phyloP scores from a whole-genome alignment of 2,888 invertebrate species.

The Himalopsyche kuldschensis region DNA sequence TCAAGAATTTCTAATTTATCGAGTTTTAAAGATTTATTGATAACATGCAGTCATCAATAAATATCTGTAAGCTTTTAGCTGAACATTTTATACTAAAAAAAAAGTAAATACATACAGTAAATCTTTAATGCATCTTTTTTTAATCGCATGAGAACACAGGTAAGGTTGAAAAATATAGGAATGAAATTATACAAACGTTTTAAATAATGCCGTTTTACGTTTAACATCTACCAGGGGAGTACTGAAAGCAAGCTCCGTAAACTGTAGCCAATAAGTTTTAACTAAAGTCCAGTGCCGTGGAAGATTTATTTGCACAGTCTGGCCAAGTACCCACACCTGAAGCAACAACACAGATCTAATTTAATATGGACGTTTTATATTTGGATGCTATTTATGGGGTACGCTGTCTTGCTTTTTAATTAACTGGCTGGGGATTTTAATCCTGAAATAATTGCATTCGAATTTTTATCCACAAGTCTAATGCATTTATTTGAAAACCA shows the following conservation, averaged over 20 bases:
- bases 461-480: no score
- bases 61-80: no score
- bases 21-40: no score
- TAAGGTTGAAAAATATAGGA: background rate
- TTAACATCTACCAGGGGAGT: background rate
- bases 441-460: background rate
- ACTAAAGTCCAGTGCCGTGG: background rate
- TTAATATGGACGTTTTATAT: background rate
- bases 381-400: background rate
- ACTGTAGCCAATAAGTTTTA: constrained; percentile 1
- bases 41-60: no score
- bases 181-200: background rate
- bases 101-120: no score
- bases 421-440: background rate
- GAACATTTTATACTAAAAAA: no score
- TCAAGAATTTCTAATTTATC: no score
- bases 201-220: background rate
- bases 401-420: background rate
- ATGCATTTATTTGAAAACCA: no score
- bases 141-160: background rate
- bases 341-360: background rate
- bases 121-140: no score
- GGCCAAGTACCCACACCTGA: background rate
- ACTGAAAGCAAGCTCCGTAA: background rate
- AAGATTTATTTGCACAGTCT: background rate